Conservation (phyloP, 2,797 vertebrate species). For the Vultur gryphus region DNA sequence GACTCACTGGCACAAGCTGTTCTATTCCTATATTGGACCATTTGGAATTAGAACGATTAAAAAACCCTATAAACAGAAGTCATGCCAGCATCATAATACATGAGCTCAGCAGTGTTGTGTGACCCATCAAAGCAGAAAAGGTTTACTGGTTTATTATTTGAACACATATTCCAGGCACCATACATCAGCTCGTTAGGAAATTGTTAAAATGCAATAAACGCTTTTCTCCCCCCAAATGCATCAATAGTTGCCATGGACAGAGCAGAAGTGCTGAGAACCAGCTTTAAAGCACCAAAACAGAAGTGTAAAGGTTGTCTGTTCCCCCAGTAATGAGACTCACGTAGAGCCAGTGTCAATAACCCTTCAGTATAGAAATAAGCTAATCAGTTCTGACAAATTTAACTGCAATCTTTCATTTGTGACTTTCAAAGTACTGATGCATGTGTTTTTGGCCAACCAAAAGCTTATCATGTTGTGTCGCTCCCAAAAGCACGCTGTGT, state of each 20-base stretch:
- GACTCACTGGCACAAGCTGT: constrained; percentile 29
- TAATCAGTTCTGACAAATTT: not conserved
- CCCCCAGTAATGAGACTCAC: not conserved
- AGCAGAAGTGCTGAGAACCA: constrained; percentile 26
- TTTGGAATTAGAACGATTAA: constrained; percentile 16
- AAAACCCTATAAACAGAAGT: not conserved
- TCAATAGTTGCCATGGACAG: not conserved
- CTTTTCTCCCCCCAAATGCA: not conserved
- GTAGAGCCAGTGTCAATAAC: not conserved
- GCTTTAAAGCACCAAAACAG: constrained; percentile 45
- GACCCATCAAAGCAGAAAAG: constrained; percentile 32
- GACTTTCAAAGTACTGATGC: not conserved
- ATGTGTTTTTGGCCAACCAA: not conserved
- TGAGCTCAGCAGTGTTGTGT: constrained; percentile 31
- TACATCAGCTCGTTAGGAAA: constrained; percentile 8
- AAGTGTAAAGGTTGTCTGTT: constrained; percentile 20
- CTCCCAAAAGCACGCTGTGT: not conserved
- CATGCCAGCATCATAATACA: constrained; percentile 4
- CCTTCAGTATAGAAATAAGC: not conserved
- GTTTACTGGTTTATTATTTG: not conserved
- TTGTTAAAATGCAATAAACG: not conserved
- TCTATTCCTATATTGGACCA: constrained; percentile 8
- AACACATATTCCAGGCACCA: constrained; percentile 14
- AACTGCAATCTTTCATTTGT: not conserved
- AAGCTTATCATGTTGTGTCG: not conserved